These are phyloP conservation scores for Gryon sp. DNA, from an alignment of 1,140 invertebrate genomes.

Conservation along the genomic window DNA sequence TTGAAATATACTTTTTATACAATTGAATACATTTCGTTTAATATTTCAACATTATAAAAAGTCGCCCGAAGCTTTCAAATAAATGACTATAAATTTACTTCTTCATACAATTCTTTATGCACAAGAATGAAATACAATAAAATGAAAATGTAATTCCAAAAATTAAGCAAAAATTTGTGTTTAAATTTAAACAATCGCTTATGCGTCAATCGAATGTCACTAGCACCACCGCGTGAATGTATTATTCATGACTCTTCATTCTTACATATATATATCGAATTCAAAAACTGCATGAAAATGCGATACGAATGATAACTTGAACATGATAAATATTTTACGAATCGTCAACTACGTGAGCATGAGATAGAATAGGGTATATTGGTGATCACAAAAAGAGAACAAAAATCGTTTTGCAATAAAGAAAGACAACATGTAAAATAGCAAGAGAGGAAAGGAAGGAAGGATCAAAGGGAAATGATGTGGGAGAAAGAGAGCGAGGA, in stretches of 20 bases:
- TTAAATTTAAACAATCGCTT: not conserved
- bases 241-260: constrained; percentile 35
- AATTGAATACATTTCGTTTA: too few species aligned
- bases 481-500: not conserved
- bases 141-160: too few species aligned
- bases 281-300: constrained; percentile 43
- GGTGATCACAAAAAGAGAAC: too few species aligned
- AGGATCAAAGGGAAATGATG: not conserved
- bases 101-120: too few species aligned
- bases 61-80: too few species aligned
- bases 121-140: too few species aligned
- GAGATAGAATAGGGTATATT: too few species aligned
- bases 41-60: too few species aligned
- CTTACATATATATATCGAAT: constrained; percentile 26
- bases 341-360: constrained; percentile 37
- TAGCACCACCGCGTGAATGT: constrained; percentile 16
- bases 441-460: constrained; percentile 10
- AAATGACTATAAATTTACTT: too few species aligned
- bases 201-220: constrained; percentile 28
- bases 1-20: too few species aligned
- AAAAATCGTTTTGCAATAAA: too few species aligned
- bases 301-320: constrained; percentile 47
- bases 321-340: constrained; percentile 47
- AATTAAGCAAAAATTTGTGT: constrained; percentile 1
- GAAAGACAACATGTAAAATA: too few species aligned